A percentile compares a stretch with the other conserved stretches of the same genome.
phyloP scores from a whole-genome alignment of 2,113 vertebrate genomes.

The Siphamia tubifer region DNA sequence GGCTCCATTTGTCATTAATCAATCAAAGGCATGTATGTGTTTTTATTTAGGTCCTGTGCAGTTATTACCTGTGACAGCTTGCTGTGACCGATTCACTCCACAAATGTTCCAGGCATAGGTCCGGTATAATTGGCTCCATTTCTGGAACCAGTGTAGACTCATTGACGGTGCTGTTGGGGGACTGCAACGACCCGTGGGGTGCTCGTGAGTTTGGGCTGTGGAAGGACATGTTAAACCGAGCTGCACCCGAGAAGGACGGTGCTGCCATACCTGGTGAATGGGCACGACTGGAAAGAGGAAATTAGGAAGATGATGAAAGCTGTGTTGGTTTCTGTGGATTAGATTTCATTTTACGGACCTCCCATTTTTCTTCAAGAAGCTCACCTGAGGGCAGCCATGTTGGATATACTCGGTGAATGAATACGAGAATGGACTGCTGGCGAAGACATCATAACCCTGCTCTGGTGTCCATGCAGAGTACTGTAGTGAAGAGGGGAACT shows the following conservation, averaged over 20 bases:
- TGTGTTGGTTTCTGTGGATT: background rate
- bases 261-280: slow-evolving; percentile 93
- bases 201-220: slow-evolving; percentile 82
- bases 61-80: slow-evolving; percentile 78
- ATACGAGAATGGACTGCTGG: slow-evolving; percentile 88
- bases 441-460: slow-evolving; percentile 83
- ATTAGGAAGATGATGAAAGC: background rate
- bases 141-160: slow-evolving; percentile 85
- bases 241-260: slow-evolving; percentile 88
- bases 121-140: slow-evolving; percentile 90
- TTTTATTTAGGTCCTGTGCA: background rate
- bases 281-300: slow-evolving; percentile 79
- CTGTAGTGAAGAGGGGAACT: slow-evolving; percentile 91
- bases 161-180: slow-evolving; percentile 83
- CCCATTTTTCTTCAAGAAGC: background rate
- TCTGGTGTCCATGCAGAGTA: slow-evolving; percentile 89
- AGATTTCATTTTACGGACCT: no score
- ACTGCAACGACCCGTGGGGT: slow-evolving; percentile 81
- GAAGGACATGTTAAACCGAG: slow-evolving; percentile 91
- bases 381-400: slow-evolving; percentile 94
- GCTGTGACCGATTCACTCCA: slow-evolving; percentile 86
- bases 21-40: background rate
- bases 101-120: slow-evolving; percentile 95
- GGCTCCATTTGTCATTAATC: background rate
- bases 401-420: slow-evolving; percentile 90